These are phyloP conservation scores for Siniperca knerii DNA, from an alignment of 2,113 vertebrate genomes.

Conservation along the genomic window DNA sequence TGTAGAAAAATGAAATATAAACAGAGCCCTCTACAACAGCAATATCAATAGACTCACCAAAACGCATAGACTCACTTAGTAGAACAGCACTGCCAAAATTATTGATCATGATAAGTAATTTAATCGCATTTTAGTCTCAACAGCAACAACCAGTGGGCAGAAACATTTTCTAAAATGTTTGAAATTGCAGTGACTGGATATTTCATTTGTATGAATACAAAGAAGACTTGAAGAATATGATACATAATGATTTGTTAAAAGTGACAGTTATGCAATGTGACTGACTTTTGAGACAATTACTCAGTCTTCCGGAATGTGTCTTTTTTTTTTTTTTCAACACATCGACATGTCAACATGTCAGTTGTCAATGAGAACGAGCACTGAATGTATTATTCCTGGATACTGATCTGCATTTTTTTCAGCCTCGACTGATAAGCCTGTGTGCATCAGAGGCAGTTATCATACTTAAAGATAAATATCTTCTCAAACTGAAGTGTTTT, in stretches of 20 bases:
- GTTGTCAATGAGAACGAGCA: background rate
- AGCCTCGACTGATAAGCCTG: background rate
- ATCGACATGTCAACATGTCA: conserved; percentile 2
- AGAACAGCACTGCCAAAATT: background rate
- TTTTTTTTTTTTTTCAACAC: background rate
- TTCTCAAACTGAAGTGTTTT: background rate
- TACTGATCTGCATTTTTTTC: background rate
- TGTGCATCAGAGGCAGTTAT: background rate
- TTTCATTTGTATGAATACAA: background rate
- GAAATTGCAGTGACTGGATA: background rate
- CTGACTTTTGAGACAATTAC: conserved; percentile 21
- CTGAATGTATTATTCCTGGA: conserved; percentile 8
- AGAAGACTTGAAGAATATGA: background rate
- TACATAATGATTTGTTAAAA: background rate
- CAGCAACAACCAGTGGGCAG: background rate
- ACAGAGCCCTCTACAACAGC: background rate
- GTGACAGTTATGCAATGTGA: background rate
- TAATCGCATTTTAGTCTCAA: too few species aligned
- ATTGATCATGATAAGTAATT: background rate
- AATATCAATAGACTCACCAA: too few species aligned
- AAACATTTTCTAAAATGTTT: background rate
- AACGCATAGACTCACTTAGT: background rate
- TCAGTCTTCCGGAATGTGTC: background rate
- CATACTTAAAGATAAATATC: background rate
- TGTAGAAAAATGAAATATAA: background rate